Evolutionary conservation across 2,797 vertebrate species (phyloP).

Genomic region (Aselliscus stoliczkanus): DNA sequence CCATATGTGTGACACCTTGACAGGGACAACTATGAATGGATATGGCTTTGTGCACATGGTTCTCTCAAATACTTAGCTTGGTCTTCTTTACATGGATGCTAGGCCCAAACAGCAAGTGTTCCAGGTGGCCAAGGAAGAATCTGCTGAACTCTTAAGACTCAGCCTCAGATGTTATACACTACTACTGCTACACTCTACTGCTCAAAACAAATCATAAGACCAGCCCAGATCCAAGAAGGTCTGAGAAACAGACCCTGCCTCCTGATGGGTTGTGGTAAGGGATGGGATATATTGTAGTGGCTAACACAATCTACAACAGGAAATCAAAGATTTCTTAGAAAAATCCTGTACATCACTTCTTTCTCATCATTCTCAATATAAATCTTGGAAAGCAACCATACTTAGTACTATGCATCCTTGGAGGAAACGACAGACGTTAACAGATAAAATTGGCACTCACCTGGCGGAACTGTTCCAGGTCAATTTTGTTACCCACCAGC

Average conservation of each 20-base stretch:
- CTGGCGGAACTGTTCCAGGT: constrained; percentile 81
- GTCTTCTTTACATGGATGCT: background rate
- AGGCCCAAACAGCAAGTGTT: background rate
- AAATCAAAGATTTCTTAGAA: background rate
- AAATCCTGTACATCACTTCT: background rate
- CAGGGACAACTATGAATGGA: background rate
- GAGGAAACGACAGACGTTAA: background rate
- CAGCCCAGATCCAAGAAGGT: background rate
- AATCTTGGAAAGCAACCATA: background rate
- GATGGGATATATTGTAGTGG: background rate
- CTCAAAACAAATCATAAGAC: background rate
- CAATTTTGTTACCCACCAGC: constrained; percentile 83
- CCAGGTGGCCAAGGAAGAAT: background rate
- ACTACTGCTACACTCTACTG: background rate
- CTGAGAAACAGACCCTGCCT: background rate
- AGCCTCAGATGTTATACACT: background rate
- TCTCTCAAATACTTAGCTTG: background rate
- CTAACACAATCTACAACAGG: background rate
- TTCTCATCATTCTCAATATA: background rate
- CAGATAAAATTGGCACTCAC: constrained; percentile 58
- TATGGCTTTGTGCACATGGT: background rate
- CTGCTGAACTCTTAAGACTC: background rate
- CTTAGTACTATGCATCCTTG: background rate
- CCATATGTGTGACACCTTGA: background rate
- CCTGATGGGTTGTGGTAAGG: background rate